Percentiles rank a stretch among this genome's conserved stretches.
These are phyloP conservation scores for Carcinoscorpius rotundicauda DNA, from an alignment of 1,140 invertebrate genomes.

Conservation along the genomic window DNA sequence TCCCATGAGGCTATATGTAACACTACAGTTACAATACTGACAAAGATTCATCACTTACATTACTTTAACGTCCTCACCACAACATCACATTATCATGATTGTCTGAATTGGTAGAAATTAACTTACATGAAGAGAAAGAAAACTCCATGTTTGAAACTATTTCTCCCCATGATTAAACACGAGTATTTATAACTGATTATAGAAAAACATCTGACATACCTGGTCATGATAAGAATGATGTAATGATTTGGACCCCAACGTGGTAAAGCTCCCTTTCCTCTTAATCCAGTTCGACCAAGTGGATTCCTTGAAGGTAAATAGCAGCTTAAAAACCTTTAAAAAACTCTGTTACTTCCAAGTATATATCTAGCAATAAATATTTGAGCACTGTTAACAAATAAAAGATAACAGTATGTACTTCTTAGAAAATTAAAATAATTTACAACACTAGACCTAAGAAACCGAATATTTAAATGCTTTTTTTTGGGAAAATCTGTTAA, in stretches of 20 bases:
- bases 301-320: neutral
- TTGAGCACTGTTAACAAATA: too few relatives aligned
- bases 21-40: too few relatives aligned
- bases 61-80: too few relatives aligned
- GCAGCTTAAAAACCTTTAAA: neutral
- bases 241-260: conserved; percentile 41
- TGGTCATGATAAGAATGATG: conserved; percentile 32
- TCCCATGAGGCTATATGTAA: too few relatives aligned
- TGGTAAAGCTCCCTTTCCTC: conserved; percentile 34
- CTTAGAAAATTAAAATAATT: too few relatives aligned
- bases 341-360: neutral
- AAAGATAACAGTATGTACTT: too few relatives aligned
- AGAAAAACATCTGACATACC: conserved; percentile 2
- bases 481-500: too few relatives aligned
- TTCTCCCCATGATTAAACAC: neutral
- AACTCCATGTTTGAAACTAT: neutral
- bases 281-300: conserved; percentile 35
- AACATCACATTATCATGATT: neutral
- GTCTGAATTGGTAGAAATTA: neutral
- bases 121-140: neutral
- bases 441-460: too few relatives aligned
- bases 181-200: neutral
- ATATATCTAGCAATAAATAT: too few relatives aligned
- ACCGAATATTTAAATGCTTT: too few relatives aligned
- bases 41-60: too few relatives aligned